phyloP scores from a whole-genome alignment of 2,797 vertebrate species.

The Pseudomugil gertrudae region DNA sequence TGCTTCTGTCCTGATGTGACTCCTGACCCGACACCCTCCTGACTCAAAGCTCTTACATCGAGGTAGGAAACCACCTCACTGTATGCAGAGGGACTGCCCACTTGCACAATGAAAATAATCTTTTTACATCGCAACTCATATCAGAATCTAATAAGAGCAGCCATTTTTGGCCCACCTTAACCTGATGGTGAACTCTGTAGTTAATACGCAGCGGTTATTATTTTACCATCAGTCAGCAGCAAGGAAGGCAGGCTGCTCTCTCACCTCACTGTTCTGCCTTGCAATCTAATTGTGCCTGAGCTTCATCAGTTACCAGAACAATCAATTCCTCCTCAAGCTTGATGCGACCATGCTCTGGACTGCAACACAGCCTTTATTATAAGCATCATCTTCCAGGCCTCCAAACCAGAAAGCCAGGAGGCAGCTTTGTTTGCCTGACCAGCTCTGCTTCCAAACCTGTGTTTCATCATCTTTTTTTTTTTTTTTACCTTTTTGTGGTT shows the following conservation, averaged over 20 bases:
- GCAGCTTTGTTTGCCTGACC: slow-evolving; percentile 61
- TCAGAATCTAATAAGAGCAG: slow-evolving; percentile 91
- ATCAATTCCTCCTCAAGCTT: slow-evolving; percentile 91
- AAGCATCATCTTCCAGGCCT: slow-evolving; percentile 88
- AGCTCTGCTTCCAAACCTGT: slow-evolving; percentile 80
- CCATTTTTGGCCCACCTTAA: slow-evolving; percentile 93
- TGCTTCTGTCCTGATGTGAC: slow-evolving; percentile 53
- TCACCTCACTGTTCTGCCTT: slow-evolving; percentile 92
- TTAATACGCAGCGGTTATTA: slow-evolving; percentile 97
- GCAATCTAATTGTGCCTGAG: slow-evolving; percentile 97
- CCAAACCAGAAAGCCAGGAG: slow-evolving; percentile 75
- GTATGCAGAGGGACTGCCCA: slow-evolving; percentile 57
- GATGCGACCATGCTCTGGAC: slow-evolving; percentile 83
- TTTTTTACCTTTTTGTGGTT: slow-evolving; percentile 78
- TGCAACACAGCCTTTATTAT: slow-evolving; percentile 88
- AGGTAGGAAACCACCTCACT: slow-evolving; percentile 44
- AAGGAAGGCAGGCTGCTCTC: slow-evolving; percentile 82
- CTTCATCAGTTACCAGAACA: slow-evolving; percentile 95
- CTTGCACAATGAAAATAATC: slow-evolving; percentile 64
- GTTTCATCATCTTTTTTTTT: slow-evolving; percentile 87
- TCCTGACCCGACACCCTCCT: slow-evolving; percentile 66
- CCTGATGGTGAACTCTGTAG: slow-evolving; percentile 94
- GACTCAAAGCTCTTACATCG: slow-evolving; percentile 20
- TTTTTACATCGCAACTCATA: slow-evolving; percentile 82
- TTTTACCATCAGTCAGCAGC: slow-evolving; percentile 95